These are phyloP conservation scores for Rhopalosiphum maidis DNA, from an alignment of 1,140 invertebrate genomes.

Conservation along the genomic window DNA sequence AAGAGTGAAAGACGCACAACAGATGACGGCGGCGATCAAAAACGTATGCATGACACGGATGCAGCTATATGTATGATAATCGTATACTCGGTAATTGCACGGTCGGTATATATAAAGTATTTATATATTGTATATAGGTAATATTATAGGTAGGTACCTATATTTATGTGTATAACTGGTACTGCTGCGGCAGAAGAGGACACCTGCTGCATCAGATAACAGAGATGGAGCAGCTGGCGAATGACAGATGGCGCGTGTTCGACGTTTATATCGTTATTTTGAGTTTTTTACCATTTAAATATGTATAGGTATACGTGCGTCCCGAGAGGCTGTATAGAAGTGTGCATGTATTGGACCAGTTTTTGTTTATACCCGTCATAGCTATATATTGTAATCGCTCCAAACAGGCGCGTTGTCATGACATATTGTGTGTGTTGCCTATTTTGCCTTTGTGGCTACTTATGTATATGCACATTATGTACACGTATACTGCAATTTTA, in stretches of 20 bases:
- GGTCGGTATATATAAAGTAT: neutral
- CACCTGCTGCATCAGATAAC: constrained; percentile 56
- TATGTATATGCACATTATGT: too few relatives aligned
- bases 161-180: neutral
- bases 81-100: constrained; percentile 15
- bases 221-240: constrained; percentile 45
- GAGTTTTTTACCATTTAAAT: constrained; percentile 1
- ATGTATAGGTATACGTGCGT: too few relatives aligned
- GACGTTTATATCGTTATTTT: constrained; percentile 33
- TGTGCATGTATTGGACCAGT: neutral
- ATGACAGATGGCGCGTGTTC: constrained; percentile 52
- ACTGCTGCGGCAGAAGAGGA: neutral
- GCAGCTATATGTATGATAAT: neutral
- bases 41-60: neutral
- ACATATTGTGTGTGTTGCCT: neutral
- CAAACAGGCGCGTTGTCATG: neutral
- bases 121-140: constrained; percentile 19
- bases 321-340: neutral
- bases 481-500: too few relatives aligned
- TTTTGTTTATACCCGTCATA: neutral
- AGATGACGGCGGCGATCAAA: constrained; percentile 10
- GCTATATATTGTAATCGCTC: neutral
- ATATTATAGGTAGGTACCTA: neutral
- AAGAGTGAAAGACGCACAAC: neutral
- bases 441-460: neutral